Evolutionary conservation across 2,113 vertebrate species (phyloP).

Genomic region (Sinocyclocheilus grahami): DNA sequence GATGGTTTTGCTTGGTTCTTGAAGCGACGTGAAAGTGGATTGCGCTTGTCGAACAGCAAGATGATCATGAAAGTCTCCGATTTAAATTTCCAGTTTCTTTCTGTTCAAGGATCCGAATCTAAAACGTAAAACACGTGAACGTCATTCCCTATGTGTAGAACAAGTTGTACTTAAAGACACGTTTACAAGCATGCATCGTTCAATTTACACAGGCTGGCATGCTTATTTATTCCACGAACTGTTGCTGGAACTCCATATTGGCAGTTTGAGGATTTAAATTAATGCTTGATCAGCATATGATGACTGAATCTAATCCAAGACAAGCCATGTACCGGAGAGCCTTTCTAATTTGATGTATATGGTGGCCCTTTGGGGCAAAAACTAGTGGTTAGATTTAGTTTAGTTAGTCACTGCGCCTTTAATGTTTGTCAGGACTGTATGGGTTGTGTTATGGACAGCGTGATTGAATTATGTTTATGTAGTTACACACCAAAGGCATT

Average conservation of each 20-base stretch:
- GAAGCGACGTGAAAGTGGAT: not conserved
- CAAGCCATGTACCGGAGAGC: not conserved
- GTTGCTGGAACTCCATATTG: not conserved
- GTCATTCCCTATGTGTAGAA: not conserved
- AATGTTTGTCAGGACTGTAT: conserved; percentile 43
- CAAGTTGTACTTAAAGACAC: conserved; percentile 22
- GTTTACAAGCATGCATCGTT: conserved; percentile 24
- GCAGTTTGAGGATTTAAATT: not conserved
- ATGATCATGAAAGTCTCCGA: not conserved
- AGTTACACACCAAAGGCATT: conserved; percentile 27
- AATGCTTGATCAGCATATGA: conserved; percentile 22
- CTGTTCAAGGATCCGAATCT: not conserved
- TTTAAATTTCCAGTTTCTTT: not conserved
- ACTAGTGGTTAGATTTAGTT: not conserved
- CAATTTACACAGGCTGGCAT: not conserved
- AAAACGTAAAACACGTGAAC: not conserved
- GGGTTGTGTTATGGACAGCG: conserved; percentile 41
- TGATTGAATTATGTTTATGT: conserved; percentile 9
- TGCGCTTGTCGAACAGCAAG: not conserved
- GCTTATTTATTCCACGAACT: not conserved
- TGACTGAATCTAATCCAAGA: not conserved
- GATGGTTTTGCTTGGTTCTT: not conserved
- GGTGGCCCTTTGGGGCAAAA: conserved; percentile 2
- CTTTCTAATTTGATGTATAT: conserved; percentile 7
- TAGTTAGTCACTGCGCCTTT: conserved; percentile 48